A percentile compares a stretch with the other conserved stretches of the same genome.
Conservation (phyloP, 2,113 vertebrate species). For the Polypterus bichir region DNA sequence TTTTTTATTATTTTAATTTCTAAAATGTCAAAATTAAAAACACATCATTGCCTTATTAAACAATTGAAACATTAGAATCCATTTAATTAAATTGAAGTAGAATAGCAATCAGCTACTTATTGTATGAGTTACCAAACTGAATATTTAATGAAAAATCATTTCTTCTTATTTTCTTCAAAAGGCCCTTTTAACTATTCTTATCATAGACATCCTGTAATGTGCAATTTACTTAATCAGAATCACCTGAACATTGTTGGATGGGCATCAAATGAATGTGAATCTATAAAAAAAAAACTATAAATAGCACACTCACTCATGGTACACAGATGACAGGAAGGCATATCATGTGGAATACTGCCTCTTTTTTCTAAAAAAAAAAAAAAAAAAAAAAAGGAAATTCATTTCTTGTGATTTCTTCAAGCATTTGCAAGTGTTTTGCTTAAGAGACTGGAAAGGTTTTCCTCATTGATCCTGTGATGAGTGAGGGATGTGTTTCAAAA, state of each 20-base stretch:
- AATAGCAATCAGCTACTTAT: slow-evolving; percentile 40
- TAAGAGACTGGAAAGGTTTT: slow-evolving; percentile 60
- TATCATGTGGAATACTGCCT: slow-evolving; percentile 65
- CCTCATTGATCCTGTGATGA: slow-evolving; percentile 65
- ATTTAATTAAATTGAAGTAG: slow-evolving; percentile 51
- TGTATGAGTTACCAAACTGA: slow-evolving; percentile 42
- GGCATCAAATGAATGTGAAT: slow-evolving; percentile 63
- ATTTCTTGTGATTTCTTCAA: slow-evolving; percentile 69
- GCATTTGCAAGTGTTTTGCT: slow-evolving; percentile 58
- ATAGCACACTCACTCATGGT: slow-evolving; percentile 66
- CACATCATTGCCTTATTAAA: slow-evolving; percentile 42
- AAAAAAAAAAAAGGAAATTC: slow-evolving; percentile 66
- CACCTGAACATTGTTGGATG: slow-evolving; percentile 73
- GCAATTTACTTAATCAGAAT: slow-evolving; percentile 65
- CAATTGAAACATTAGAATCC: slow-evolving; percentile 37
- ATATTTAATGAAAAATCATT: slow-evolving; percentile 39
- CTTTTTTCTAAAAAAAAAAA: slow-evolving; percentile 37
- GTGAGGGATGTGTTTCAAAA: slow-evolving; percentile 65
- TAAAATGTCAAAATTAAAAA: slow-evolving; percentile 17
- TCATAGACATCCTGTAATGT: slow-evolving; percentile 28
- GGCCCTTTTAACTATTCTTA: slow-evolving; percentile 10
- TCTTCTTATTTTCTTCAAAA: slow-evolving; percentile 16
- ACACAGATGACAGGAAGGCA: slow-evolving; percentile 89
- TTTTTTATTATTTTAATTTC: no score
- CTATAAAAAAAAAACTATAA: slow-evolving; percentile 57